phyloP scores from a whole-genome alignment of 2,113 vertebrate genomes.

The Pleuronectes platessa region DNA sequence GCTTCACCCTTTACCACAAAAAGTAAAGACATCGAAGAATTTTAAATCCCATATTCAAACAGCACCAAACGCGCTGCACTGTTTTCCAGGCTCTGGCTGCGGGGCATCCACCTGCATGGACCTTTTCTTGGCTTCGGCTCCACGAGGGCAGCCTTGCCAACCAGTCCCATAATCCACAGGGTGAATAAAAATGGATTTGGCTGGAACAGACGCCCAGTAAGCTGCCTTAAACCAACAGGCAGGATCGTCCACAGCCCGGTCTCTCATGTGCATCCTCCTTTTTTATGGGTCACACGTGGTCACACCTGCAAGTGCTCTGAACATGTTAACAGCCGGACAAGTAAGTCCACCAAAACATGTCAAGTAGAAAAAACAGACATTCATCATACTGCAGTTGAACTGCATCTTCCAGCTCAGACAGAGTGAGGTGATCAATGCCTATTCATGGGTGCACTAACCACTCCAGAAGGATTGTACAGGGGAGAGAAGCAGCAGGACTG shows the following conservation, averaged over 20 bases:
- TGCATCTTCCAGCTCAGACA: background rate
- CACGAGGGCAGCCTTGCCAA: slow-evolving; percentile 34
- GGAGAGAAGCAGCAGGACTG: background rate
- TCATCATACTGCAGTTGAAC: background rate
- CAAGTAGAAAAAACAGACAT: background rate
- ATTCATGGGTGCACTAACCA: background rate
- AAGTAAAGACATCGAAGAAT: background rate
- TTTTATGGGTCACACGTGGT: background rate
- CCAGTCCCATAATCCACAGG: slow-evolving; percentile 61
- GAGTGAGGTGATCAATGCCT: background rate
- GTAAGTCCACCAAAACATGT: background rate
- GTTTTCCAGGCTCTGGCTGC: slow-evolving; percentile 13
- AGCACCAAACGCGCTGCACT: background rate
- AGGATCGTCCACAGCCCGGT: slow-evolving; percentile 40
- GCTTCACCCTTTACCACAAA: background rate
- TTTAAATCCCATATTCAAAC: background rate
- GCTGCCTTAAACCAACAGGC: slow-evolving; percentile 61
- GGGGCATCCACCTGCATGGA: slow-evolving; percentile 42
- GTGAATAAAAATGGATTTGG: slow-evolving; percentile 75
- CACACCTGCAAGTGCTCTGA: background rate
- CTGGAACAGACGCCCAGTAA: slow-evolving; percentile 56
- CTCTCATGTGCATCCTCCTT: slow-evolving; percentile 23
- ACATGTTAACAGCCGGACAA: background rate
- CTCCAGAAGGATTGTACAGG: background rate
- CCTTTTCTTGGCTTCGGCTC: slow-evolving; percentile 23